Evolutionary conservation across 1,140 invertebrate species (phyloP).

Genomic region (Tribolium castaneum): DNA sequence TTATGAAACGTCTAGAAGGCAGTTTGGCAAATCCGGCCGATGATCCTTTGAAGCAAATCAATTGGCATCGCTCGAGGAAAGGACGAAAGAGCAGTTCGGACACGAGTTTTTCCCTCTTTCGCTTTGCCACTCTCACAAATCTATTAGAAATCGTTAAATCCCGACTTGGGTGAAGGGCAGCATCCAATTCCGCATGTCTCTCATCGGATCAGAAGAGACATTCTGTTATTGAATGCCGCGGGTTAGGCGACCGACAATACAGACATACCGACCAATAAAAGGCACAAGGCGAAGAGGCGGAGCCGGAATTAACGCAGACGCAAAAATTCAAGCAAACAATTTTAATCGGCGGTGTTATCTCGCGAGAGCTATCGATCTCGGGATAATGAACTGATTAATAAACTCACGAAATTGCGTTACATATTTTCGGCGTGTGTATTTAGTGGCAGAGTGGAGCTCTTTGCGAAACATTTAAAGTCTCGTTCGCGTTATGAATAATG

Average conservation of each 20-base stretch:
- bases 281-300: constrained; percentile 1
- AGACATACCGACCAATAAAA: constrained; percentile 35
- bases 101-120: constrained; percentile 53
- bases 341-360: not conserved
- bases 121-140: constrained; percentile 60
- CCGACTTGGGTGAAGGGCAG: constrained; percentile 55
- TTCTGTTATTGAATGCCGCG: constrained; percentile 60
- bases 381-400: no score
- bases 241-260: constrained; percentile 19
- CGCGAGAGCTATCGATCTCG: no score
- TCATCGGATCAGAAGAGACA: constrained; percentile 56
- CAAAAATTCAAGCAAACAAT: constrained; percentile 6
- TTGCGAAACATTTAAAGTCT: not conserved
- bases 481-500: constrained; percentile 5
- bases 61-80: constrained; percentile 54
- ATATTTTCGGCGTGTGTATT: no score
- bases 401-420: no score
- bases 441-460: not conserved
- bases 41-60: constrained; percentile 57
- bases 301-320: not conserved
- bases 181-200: constrained; percentile 58
- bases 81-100: constrained; percentile 48
- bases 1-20: constrained; percentile 55
- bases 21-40: constrained; percentile 54
- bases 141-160: constrained; percentile 66